Base-by-base conservation (phyloP, 1,140 invertebrate species). In the Drosophila kanapiae region DNA sequence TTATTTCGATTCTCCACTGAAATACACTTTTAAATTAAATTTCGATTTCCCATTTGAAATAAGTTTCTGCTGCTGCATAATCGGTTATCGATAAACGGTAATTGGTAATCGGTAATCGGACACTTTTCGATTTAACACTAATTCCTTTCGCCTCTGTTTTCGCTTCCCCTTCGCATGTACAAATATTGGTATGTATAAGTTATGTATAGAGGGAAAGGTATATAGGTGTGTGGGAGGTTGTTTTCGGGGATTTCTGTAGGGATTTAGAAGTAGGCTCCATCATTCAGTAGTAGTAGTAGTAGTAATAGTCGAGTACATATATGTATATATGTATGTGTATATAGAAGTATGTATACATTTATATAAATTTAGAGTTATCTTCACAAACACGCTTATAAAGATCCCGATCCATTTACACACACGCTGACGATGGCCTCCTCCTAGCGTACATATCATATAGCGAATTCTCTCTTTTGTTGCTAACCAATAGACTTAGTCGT, bases 181-280 rank as follows among this genome's bases (percentile, higher is more conserved):
- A 87, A 87, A 87, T 87, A 87, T 87, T 87, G 82, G 82, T 85
- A 85, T 86, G 69, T 84, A 69, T 82, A 79, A 82, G 67, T 80
- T 84, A 84, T 69, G 49, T 65, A 35, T 81, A 67, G 59, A 35
- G 49, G 23, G 23, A 23, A 2, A 23, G 23, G 23, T 23, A 23
- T 1, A 3, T 23, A 23, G 23, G 23, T 23, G 23, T 40, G 47
- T 29, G 43, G 33, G 18, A 16, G 37, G 35, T 16, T 57, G 51
- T 10, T 4, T 45, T 14, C 6, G 14, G 48, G 37, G n/a, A 10
- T 10, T 35, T 23, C 23, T 23, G 23, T n/a, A n/a, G 23, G 23
- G 23, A 47, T 42, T 69, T 78, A 75, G 54, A 60, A 78, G 57
- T 80, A 71, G 60, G 59, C 63, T 69, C 63, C 71, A 38, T 78